These are phyloP conservation scores for Drosophila rhopaloa DNA, from an alignment of 1,140 invertebrate species.

Conservation along the genomic window DNA sequence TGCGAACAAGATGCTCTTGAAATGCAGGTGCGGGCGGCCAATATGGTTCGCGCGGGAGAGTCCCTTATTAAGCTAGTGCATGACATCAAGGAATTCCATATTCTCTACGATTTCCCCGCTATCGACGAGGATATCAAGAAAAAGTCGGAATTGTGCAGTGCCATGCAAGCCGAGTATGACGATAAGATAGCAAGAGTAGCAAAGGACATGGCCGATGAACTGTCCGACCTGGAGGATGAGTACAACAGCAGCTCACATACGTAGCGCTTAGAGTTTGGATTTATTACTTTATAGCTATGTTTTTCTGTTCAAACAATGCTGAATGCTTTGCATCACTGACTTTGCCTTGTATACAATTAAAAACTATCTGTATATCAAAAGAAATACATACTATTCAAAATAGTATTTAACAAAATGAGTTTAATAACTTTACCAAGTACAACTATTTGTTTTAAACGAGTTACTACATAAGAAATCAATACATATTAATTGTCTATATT, in stretches of 20 bases:
- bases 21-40: conserved; percentile 97
- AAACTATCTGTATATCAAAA: not conserved
- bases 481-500: no score
- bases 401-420: no score
- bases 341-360: not conserved
- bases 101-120: conserved; percentile 94
- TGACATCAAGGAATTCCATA: conserved; percentile 95
- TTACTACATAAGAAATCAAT: no score
- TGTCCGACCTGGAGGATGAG: conserved; percentile 98
- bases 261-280: not conserved
- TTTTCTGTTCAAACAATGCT: no score
- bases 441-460: no score
- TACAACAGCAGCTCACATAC: conserved; percentile 96
- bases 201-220: conserved; percentile 96
- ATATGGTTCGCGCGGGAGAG: conserved; percentile 97
- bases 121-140: conserved; percentile 97
- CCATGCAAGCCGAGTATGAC: conserved; percentile 95
- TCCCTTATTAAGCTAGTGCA: conserved; percentile 97
- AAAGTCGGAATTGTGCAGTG: conserved; percentile 94
- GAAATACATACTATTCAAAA: no score
- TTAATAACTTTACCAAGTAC: no score
- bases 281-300: no score
- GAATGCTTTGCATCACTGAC: no score
- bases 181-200: conserved; percentile 95
- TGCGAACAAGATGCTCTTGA: conserved; percentile 97